These are phyloP conservation scores for Epirrhoe alternata DNA, from an alignment of 2,888 invertebrate genomes.

Conservation along the genomic window DNA sequence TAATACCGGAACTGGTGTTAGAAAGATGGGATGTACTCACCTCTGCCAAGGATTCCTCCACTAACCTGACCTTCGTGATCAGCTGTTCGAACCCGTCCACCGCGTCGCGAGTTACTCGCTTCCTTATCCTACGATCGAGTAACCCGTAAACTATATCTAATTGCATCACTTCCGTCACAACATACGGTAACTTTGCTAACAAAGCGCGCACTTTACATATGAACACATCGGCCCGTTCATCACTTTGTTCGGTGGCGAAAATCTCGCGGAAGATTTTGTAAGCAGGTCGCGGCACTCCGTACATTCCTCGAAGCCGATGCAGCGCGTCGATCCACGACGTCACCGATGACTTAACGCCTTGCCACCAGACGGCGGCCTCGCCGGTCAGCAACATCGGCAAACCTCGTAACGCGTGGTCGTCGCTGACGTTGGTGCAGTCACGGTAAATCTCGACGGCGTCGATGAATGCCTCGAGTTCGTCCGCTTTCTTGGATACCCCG, in stretches of 20 bases:
- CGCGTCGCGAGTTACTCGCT: neutral
- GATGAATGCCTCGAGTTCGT: conserved; percentile 38
- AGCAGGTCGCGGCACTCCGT: conserved; percentile 22
- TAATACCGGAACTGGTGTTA: neutral
- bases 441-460: conserved; percentile 32
- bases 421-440: conserved; percentile 36
- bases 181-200: conserved; percentile 3
- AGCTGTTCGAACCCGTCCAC: conserved; percentile 4
- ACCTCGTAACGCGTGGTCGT: conserved; percentile 39
- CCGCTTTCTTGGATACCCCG: conserved; percentile 14
- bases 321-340: conserved; percentile 18
- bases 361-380: conserved; percentile 43
- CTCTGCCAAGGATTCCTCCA: conserved; percentile 10
- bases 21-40: neutral
- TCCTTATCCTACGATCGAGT: conserved; percentile 3
- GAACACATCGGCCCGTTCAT: conserved; percentile 11
- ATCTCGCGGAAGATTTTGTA: conserved; percentile 15
- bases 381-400: conserved; percentile 40
- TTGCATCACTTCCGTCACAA: neutral
- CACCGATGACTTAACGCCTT: conserved; percentile 21
- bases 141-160: conserved; percentile 15
- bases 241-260: conserved; percentile 24
- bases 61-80: conserved; percentile 1
- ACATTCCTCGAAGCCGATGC: conserved; percentile 12
- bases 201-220: conserved; percentile 8